Evolutionary conservation across 2,113 vertebrate genomes (phyloP), one percentile per base, ranked within the genome.

Genomic region (Cyprinodon variegatus): DNA sequence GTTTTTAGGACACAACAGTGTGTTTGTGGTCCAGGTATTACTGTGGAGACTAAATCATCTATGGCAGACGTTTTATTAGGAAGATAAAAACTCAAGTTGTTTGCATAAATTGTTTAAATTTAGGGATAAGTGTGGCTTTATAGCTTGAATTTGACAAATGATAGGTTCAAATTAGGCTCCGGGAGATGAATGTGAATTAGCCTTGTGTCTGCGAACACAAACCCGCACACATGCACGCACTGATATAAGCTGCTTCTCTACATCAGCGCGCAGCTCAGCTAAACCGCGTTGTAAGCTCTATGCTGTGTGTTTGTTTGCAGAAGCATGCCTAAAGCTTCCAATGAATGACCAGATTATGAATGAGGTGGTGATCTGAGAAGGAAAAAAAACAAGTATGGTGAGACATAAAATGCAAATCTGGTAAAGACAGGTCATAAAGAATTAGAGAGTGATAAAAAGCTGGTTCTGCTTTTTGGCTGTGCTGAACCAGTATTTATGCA

Each of bases 261-360:
- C 82, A 50, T 80, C 77, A 75, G 50, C 59, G 63, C 74, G 72
- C 76, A 45, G 78, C 76, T 79, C 72, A 68, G 65, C 72, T 85
- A 65, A 57, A 68, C 63, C 13, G 64, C 5, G n/a, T 1, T 37
- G 69, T 69, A 60, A 50, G 37, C 61, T 43, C 65, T 53, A 50
- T 37, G 72, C 62, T 71, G 41, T 68, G 70, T 76, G 45, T 60
- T 72, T 17, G 61, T 61, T 66, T 37, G 12, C 14, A 11, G 41
- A 6, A 4, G 10, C 2, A 3, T 65, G 76, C 7, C 75, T 75
- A 74, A 39, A 68, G 57, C 61, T 76, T 74, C 74, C 79, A 73
- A 11, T n/a, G 9, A 57, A 61, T 8, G 68, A 37, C 70, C 63
- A 45, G 45, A 66, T 60, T 70, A 78, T 46, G 77, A 71, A 68